A percentile compares a stretch with the other conserved stretches of the same genome.
Evolutionary conservation across 92 coral and sea anemone genomes (phyloP).

Genomic region (Epizoanthus scotinus): DNA sequence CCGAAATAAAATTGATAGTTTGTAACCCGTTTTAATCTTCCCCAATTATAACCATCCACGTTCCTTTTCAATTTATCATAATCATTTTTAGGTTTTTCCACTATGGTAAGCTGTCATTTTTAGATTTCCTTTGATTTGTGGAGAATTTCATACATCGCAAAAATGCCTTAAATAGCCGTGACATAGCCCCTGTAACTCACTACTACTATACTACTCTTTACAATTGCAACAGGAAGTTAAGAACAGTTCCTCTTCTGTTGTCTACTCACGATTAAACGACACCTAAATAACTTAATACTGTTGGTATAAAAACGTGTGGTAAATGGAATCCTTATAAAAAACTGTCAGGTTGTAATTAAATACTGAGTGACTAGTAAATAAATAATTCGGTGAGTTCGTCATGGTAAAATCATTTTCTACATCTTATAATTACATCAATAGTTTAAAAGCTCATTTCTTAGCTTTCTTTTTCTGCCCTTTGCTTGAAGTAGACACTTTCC

Average conservation of each 20-base stretch:
- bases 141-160: too few relatives aligned
- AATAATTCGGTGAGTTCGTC: background rate
- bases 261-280: background rate
- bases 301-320: background rate
- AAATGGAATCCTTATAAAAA: background rate
- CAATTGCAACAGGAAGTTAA: too few relatives aligned
- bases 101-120: too few relatives aligned
- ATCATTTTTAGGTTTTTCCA: too few relatives aligned
- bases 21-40: too few relatives aligned
- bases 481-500: slow-evolving; percentile 50
- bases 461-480: slow-evolving; percentile 67
- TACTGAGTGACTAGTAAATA: background rate
- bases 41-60: too few relatives aligned
- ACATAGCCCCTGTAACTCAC: background rate
- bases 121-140: too few relatives aligned
- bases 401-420: background rate
- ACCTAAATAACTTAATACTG: background rate
- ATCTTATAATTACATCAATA: background rate
- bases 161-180: too few relatives aligned
- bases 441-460: slow-evolving; percentile 48
- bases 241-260: background rate
- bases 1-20: too few relatives aligned
- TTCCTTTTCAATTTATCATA: too few relatives aligned
- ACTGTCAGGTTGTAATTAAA: background rate
- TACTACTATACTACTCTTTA: background rate